phyloP scores from a whole-genome alignment of 1,140 invertebrate species.

The Drosophila erecta region DNA sequence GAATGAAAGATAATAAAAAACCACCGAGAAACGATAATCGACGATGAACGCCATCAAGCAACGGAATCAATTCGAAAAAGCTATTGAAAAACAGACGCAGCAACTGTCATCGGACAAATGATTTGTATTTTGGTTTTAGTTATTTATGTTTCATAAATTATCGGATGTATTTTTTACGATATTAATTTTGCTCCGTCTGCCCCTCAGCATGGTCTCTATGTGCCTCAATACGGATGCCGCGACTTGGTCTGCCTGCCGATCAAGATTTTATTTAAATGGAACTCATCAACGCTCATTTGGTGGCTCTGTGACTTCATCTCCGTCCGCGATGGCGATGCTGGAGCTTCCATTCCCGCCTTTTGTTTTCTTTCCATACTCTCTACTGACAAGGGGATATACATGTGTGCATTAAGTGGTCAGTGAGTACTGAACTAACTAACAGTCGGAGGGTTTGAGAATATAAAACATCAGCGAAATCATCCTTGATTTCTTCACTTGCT shows the following conservation, averaged over 20 bases:
- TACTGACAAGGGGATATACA: conserved; percentile 3
- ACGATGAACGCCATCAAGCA: conserved; percentile 57
- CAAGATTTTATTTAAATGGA: conserved; percentile 84
- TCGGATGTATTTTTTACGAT: conserved; percentile 79
- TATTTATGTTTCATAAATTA: conserved; percentile 84
- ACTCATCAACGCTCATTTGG: conserved; percentile 81
- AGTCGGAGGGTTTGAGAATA: too few relatives aligned
- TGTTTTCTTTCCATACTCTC: conserved; percentile 32
- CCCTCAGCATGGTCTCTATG: conserved; percentile 34
- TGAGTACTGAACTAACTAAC: too few relatives aligned
- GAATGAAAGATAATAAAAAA: conserved; percentile 32
- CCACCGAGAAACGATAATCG: conserved; percentile 17
- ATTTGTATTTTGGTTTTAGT: conserved; percentile 83
- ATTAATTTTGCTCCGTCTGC: conserved; percentile 45
- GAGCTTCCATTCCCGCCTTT: conserved; percentile 38
- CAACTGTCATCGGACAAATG: conserved; percentile 74
- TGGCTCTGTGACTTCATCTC: conserved; percentile 30
- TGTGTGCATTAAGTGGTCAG: not conserved
- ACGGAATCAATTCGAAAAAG: conserved; percentile 61
- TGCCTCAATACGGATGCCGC: conserved; percentile 53
- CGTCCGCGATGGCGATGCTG: conserved; percentile 54
- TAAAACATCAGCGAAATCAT: too few relatives aligned
- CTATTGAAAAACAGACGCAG: conserved; percentile 58
- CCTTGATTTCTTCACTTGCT: too few relatives aligned
- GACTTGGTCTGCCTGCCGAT: conserved; percentile 50